Evolutionary conservation across 2,113 vertebrate genomes (phyloP).

Genomic region (Mirza zaza): DNA sequence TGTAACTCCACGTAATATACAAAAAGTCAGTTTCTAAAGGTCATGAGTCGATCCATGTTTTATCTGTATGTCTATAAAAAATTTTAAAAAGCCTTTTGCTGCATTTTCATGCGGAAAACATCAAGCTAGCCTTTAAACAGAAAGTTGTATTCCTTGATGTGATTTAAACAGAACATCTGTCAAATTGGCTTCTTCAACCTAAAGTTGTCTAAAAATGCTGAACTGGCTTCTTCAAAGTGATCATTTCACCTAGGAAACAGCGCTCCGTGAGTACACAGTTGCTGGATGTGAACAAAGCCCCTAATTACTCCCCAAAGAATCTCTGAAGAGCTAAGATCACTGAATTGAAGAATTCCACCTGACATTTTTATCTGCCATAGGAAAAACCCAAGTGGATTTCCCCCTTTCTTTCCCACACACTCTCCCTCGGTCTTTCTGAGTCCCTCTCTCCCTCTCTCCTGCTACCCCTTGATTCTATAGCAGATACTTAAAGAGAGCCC

Average conservation of each 20-base stretch:
- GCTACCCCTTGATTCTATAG: neutral
- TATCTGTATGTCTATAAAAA: neutral
- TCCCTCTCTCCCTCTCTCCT: neutral
- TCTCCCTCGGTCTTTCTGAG: neutral
- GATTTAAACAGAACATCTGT: slow-evolving; percentile 24
- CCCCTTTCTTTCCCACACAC: neutral
- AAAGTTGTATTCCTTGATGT: neutral
- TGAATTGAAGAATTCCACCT: neutral
- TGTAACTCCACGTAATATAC: neutral
- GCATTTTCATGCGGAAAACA: neutral
- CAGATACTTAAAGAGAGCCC: neutral
- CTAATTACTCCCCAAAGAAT: slow-evolving; percentile 29
- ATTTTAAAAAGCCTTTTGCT: neutral
- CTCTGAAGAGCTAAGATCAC: slow-evolving; percentile 21
- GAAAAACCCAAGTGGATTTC: neutral
- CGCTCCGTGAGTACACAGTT: neutral
- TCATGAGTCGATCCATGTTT: neutral
- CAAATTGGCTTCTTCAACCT: neutral
- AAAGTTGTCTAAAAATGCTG: slow-evolving; percentile 12
- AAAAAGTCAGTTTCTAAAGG: neutral
- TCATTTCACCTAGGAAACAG: neutral
- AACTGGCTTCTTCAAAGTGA: neutral
- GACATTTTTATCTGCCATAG: neutral
- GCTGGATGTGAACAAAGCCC: slow-evolving; percentile 20
- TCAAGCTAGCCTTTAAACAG: neutral